These are phyloP conservation scores for Forbesichthys papilliferus DNA, from an alignment of 2,113 vertebrate species.

Conservation along the genomic window DNA sequence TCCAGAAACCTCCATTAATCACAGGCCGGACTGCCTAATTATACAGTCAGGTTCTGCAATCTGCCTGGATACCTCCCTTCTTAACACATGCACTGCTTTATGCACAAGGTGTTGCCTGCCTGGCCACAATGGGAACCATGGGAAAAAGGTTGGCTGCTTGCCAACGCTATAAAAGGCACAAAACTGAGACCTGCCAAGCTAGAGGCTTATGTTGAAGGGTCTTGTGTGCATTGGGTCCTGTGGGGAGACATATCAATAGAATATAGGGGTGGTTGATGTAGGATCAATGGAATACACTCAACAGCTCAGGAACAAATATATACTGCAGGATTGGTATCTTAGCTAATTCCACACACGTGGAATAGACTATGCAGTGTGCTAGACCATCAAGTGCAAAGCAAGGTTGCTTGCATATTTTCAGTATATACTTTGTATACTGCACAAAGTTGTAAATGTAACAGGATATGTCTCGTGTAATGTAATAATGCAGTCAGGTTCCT, in stretches of 20 bases:
- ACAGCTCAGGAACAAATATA: too few relatives aligned
- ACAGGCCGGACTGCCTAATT: constrained; percentile 65
- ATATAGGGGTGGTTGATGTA: too few relatives aligned
- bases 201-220: too few relatives aligned
- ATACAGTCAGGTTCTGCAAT: constrained; percentile 57
- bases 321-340: too few relatives aligned
- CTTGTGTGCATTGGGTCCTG: too few relatives aligned
- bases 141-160: background rate
- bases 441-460: too few relatives aligned
- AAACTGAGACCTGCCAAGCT: background rate
- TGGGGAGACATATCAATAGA: too few relatives aligned
- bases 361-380: background rate
- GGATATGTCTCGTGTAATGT: too few relatives aligned
- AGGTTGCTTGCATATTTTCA: background rate
- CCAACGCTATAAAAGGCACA: background rate
- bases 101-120: constrained; percentile 16
- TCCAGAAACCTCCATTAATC: constrained; percentile 63
- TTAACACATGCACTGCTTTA: constrained; percentile 22
- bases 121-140: constrained; percentile 8
- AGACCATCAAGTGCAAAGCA: background rate
- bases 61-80: constrained; percentile 48
- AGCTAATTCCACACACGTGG: background rate
- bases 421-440: background rate
- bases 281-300: too few relatives aligned
- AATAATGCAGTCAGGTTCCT: too few relatives aligned